Base-by-base conservation (phyloP, 2,888 invertebrate genomes). In the Tiliacea citrago region DNA sequence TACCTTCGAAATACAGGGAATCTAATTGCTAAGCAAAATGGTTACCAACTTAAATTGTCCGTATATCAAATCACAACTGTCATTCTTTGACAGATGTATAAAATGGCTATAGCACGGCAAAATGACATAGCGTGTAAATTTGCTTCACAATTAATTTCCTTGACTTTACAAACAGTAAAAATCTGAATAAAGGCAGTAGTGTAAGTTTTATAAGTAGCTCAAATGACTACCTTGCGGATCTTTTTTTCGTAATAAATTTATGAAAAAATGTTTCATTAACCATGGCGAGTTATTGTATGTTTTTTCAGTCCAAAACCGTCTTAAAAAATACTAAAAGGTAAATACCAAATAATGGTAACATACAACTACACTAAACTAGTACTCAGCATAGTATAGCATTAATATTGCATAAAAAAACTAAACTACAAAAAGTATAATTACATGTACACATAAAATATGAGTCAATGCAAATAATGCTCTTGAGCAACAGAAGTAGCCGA, bases 381-480 rank as follows among this genome's bases (percentile, higher is more conserved):
- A 63, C 55, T 66, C 75, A 67, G 45, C 60, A 63, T 75, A 53
- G 73, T 74, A 71, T 60, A 73, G 75, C 70, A 78, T 80, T 71
- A 77, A 74, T 74, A 86, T 83, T 83, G 82, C 76, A 62, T 83
- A 73, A 66, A 79, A 76, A 80, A 77, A 75, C 24, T 77, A 77
- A 82, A 82, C 75, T 76, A 82, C 71, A 82, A 76, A 81, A 66
- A 72, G 77, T 79, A 77, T 75, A 77, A 83, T 66, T 75, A 79
- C 68, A 61, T 75, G 63, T 73, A 73, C 70, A 66, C 72, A 73
- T 65, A 80, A 80, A 79, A 76, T 67, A 79, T 62, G 70, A 81
- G 77, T 79, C 81, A 75, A 83, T 72, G 75, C 78, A 82, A 82
- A 77, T 75, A 84, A 86, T 87, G 87, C 88, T 85, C 61, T 90